Percentiles rank a stretch among this genome's conserved stretches.
phyloP scores from a whole-genome alignment of 2,113 vertebrate genomes.

The Scophthalmus maximus region DNA sequence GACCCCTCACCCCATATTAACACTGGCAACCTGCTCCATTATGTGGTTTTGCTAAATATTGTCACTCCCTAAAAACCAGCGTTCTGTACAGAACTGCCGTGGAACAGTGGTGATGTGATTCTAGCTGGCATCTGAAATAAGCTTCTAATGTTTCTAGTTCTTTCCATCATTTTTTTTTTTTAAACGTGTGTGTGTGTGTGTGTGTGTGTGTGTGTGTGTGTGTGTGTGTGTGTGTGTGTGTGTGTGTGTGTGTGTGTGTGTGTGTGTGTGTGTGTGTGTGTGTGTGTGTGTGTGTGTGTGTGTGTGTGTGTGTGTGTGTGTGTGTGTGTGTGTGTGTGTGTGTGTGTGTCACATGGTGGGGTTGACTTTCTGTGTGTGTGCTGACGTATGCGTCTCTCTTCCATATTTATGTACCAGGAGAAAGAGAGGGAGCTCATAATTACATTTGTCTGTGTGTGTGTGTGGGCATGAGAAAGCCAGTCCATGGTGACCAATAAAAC shows the following conservation, averaged over 20 bases:
- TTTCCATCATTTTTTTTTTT: not conserved
- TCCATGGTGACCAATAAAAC: slow-evolving; percentile 59
- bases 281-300: not conserved
- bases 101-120: slow-evolving; percentile 30
- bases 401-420: slow-evolving; percentile 1
- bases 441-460: slow-evolving; percentile 37
- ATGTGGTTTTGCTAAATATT: slow-evolving; percentile 3
- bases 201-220: not conserved
- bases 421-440: slow-evolving; percentile 18
- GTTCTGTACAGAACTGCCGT: slow-evolving; percentile 1
- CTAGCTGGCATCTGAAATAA: slow-evolving; percentile 10
- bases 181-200: not conserved
- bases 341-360: not conserved
- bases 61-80: slow-evolving; percentile 25
- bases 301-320: not conserved
- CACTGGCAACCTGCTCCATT: slow-evolving; percentile 4
- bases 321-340: not conserved
- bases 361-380: not conserved
- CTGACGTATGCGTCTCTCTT: slow-evolving; percentile 12
- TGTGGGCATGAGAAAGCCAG: slow-evolving; percentile 34
- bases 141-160: slow-evolving; percentile 26
- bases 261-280: not conserved
- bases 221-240: not conserved
- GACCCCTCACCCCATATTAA: slow-evolving; percentile 20
- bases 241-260: not conserved